Base-by-base conservation (phyloP, 2,888 invertebrate species). In the Eumerus sabulonum region DNA sequence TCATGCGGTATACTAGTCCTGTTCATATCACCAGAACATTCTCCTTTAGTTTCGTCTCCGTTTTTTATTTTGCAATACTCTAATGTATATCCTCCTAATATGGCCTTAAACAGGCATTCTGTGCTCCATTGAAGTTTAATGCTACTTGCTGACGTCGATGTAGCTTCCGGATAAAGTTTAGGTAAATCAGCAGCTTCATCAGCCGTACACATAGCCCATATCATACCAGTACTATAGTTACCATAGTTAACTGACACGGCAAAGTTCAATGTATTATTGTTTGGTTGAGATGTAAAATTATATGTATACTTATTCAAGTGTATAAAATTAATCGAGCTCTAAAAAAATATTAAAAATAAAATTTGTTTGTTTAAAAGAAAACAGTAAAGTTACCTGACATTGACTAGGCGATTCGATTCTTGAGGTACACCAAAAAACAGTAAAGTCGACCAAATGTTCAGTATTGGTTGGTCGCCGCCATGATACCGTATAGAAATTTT, bases 191-290 rank as follows among this genome's bases (percentile, higher is more conserved):
- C 85, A 16, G 83, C 84, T 3, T 84, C 83, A 66, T 86, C 85
- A 47, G 85, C 85, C 1, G 86, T 86, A 59, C 96, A 96, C 38
- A 92, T 91, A 9, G 95, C 93, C 96, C 96, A 96, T 11, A 93
- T 91, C 93, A 96, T 95, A 0, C 96, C 96, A 85, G 95, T 95
- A 82, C 95, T 95, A 74, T 90, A 91, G 2, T 87, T 87, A 0
- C 90, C 88, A 45, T 92, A 92, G 85, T 96, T 95, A 0, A 94
- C 94, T 4, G 96, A 93, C 76, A 96, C 94, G 1, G 96, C 96
- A 90, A 96, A 95, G 51, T 87, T 87, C 11, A 88, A 85, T 92
- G 95, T 86, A 92, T 84, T 84, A 87, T 86, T 77, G 88, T 90
- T 85, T 86, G 90, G 89, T 84, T 90, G 88, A 86, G 91, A 87